Conservation (phyloP, 2,888 invertebrate genomes). For the Coelinius sp. region DNA sequence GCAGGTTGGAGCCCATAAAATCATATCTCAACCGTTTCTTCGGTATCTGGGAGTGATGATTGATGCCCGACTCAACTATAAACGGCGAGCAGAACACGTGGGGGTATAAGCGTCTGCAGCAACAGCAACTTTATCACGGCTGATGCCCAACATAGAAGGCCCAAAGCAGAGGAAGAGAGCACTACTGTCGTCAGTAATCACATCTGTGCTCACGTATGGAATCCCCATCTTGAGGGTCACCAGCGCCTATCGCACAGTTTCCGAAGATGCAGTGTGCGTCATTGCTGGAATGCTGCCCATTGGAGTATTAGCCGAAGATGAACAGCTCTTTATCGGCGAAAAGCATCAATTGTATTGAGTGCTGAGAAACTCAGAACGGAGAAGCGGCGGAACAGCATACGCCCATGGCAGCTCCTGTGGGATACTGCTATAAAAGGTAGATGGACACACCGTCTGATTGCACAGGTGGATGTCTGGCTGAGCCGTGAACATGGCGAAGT, state of each 20-base stretch:
- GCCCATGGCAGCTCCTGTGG: conserved; percentile 37
- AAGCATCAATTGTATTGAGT: background rate
- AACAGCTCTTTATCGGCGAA: background rate
- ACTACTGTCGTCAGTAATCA: conserved; percentile 13
- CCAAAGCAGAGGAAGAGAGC: conserved; percentile 22
- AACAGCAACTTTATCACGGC: background rate
- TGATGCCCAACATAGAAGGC: conserved; percentile 33
- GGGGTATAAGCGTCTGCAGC: conserved; percentile 21
- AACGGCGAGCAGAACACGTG: conserved; percentile 34
- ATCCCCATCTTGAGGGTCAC: conserved; percentile 12
- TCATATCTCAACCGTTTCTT: conserved; percentile 44
- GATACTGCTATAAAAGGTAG: conserved; percentile 35
- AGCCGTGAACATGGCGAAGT: conserved; percentile 18
- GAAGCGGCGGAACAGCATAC: background rate
- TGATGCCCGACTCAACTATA: conserved; percentile 45
- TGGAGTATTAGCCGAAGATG: background rate
- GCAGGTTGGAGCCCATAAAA: conserved; percentile 30
- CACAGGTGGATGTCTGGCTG: conserved; percentile 21
- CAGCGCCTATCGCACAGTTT: background rate
- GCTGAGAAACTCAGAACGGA: background rate
- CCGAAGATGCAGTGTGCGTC: conserved; percentile 35
- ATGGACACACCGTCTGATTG: conserved; percentile 34
- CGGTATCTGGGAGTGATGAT: no score
- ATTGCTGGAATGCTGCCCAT: conserved; percentile 37
- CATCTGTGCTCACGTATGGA: conserved; percentile 24